These are phyloP conservation scores for Burhinus oedicnemus DNA, from an alignment of 2,113 vertebrate genomes.

Conservation along the genomic window DNA sequence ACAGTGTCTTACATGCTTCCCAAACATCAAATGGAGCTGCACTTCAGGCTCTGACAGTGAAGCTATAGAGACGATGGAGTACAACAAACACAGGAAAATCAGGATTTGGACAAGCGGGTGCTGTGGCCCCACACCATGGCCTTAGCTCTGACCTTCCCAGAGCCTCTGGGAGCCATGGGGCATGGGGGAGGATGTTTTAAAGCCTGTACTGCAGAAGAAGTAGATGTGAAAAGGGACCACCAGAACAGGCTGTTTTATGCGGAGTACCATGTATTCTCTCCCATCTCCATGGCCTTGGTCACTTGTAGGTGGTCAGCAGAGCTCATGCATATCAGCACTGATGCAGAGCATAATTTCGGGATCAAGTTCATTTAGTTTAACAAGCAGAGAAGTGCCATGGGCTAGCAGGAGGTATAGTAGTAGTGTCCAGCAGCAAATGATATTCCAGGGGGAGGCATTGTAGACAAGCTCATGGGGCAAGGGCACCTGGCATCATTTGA, in stretches of 20 bases:
- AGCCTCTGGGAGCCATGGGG: background rate
- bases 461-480: background rate
- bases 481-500: background rate
- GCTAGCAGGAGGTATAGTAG: background rate
- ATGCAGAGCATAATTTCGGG: background rate
- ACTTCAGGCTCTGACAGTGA: background rate
- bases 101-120: fast-evolving
- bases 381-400: background rate
- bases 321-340: background rate
- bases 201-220: background rate
- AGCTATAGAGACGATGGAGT: background rate
- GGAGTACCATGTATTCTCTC: background rate
- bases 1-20: background rate
- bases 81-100: background rate
- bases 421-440: background rate
- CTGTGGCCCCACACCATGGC: background rate
- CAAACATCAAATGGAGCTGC: background rate
- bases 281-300: background rate
- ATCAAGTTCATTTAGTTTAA: background rate
- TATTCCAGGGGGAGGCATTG: background rate
- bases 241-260: background rate
- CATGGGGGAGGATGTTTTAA: background rate
- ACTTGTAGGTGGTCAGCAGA: background rate
- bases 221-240: background rate
- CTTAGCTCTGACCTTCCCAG: background rate